Evolutionary conservation across 2,113 vertebrate species (phyloP).

Genomic region (Probosciger aterrimus): DNA sequence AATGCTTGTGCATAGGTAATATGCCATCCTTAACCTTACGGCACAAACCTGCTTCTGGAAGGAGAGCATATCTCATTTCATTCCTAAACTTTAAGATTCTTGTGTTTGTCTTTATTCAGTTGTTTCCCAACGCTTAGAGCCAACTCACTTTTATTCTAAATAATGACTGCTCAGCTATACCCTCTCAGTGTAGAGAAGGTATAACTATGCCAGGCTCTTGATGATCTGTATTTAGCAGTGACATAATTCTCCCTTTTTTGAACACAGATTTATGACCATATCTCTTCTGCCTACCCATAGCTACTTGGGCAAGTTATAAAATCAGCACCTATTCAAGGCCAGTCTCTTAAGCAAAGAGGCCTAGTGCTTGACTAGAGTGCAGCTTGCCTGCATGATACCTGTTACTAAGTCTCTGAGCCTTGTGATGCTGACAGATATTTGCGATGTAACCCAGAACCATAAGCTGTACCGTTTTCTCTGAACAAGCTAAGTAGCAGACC

Average conservation of each 20-base stretch:
- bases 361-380: no score
- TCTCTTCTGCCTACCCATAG: neutral
- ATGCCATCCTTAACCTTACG: neutral
- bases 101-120: neutral
- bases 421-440: neutral
- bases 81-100: neutral
- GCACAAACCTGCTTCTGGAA: neutral
- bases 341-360: neutral
- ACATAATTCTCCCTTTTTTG: neutral
- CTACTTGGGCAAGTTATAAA: neutral
- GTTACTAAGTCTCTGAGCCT: neutral
- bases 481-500: neutral
- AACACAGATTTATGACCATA: neutral
- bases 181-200: neutral
- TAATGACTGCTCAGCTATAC: neutral
- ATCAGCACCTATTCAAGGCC: neutral
- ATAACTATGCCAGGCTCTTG: neutral
- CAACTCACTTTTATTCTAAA: neutral
- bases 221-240: neutral
- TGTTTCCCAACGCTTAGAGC: neutral
- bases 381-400: neutral
- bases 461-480: neutral
- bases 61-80: neutral
- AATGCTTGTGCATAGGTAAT: neutral
- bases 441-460: rapidly evolving